phyloP scores from a whole-genome alignment of 2,888 invertebrate species.

The Pseudococcus jackbeardsleyi region DNA sequence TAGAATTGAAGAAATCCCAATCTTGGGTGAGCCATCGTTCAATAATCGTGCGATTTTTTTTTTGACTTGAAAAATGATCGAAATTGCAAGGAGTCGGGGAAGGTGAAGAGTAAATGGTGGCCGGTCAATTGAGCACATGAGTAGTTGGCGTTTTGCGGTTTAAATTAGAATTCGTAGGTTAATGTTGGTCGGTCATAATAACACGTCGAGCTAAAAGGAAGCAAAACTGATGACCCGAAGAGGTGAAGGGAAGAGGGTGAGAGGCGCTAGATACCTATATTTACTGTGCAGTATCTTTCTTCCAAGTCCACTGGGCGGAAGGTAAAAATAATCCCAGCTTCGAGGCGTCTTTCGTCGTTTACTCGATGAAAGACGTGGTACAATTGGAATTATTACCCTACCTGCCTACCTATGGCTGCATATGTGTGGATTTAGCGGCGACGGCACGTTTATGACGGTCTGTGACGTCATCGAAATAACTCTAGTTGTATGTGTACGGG shows the following conservation, averaged over 20 bases:
- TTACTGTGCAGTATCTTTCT: too few relatives aligned
- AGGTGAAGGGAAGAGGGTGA: background rate
- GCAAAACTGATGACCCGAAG: background rate
- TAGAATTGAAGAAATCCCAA: too few relatives aligned
- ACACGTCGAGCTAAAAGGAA: background rate
- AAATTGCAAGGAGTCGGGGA: background rate
- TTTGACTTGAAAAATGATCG: too few relatives aligned
- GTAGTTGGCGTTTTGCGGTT: background rate
- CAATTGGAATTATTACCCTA: too few relatives aligned
- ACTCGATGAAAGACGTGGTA: background rate
- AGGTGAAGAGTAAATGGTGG: background rate
- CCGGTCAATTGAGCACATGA: background rate
- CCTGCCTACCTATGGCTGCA: too few relatives aligned
- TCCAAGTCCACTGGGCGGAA: background rate
- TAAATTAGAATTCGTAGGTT: background rate
- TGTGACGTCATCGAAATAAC: background rate
- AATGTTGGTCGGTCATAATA: background rate
- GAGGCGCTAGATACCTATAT: background rate
- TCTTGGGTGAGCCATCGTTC: too few relatives aligned
- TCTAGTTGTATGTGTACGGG: background rate
- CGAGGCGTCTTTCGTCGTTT: background rate
- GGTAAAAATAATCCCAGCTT: background rate
- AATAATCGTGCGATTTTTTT: too few relatives aligned
- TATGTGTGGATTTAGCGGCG: too few relatives aligned
- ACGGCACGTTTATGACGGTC: background rate